Conservation (phyloP, 1,140 invertebrate genomes). For the Leucophenga varia region DNA sequence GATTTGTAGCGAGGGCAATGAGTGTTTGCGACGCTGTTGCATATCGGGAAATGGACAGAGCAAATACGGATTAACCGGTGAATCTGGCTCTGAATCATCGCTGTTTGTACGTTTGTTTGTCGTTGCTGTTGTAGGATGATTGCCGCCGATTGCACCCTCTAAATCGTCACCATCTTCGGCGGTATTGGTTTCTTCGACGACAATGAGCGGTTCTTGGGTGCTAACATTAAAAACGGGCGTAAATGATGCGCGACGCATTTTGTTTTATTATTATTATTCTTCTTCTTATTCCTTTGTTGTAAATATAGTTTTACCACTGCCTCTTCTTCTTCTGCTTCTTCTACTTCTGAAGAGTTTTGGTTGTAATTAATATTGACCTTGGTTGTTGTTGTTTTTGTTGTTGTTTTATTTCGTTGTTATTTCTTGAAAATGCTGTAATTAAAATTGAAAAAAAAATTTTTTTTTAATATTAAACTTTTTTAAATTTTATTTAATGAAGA, state of each 20-base stretch:
- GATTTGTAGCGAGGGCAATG: slow-evolving; percentile 76
- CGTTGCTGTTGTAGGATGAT: slow-evolving; percentile 16
- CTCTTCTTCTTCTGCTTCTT: too few relatives aligned
- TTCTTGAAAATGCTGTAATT: too few relatives aligned
- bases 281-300: too few relatives aligned
- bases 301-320: too few relatives aligned
- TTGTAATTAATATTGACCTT: too few relatives aligned
- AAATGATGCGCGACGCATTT: slow-evolving; percentile 59
- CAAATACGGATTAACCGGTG: slow-evolving; percentile 75
- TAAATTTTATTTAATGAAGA: too few relatives aligned
- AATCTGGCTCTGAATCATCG: slow-evolving; percentile 65
- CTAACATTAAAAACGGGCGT: slow-evolving; percentile 59
- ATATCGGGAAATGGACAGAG: slow-evolving; percentile 73
- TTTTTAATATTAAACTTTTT: too few relatives aligned
- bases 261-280: too few relatives aligned
- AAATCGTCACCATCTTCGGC: slow-evolving; percentile 66
- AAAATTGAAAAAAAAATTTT: too few relatives aligned
- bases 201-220: slow-evolving; percentile 71
- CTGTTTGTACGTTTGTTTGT: slow-evolving; percentile 41
- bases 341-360: too few relatives aligned
- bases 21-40: slow-evolving; percentile 72
- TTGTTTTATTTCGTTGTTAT: too few relatives aligned
- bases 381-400: too few relatives aligned
- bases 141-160: slow-evolving; percentile 51
- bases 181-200: slow-evolving; percentile 72